A percentile compares a stretch with the other conserved stretches of the same genome.
Conservation (phyloP, 2,113 vertebrate species). For the Ahaetulla prasina region DNA sequence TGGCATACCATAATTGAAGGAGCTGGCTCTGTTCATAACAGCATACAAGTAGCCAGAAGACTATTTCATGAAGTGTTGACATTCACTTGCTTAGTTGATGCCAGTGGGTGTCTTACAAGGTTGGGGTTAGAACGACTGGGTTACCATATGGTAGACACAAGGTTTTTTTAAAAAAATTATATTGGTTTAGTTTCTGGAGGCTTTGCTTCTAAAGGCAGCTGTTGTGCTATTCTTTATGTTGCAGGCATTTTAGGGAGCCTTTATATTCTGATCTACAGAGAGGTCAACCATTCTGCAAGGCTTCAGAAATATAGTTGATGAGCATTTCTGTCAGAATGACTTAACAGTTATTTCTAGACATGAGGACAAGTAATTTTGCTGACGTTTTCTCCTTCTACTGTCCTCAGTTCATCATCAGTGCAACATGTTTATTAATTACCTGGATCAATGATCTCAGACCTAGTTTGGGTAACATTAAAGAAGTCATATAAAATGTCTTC, state of each 20-base stretch:
- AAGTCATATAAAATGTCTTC: slow-evolving; percentile 18
- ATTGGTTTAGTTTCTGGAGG: slow-evolving; percentile 30
- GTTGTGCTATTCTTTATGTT: slow-evolving; percentile 30
- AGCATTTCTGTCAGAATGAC: slow-evolving; percentile 4
- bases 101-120: slow-evolving; percentile 5
- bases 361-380: slow-evolving; percentile 9
- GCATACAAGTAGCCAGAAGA: neutral
- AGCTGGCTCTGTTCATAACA: neutral
- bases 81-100: neutral
- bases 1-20: neutral
- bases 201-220: slow-evolving; percentile 25
- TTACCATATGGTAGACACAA: slow-evolving; percentile 19
- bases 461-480: slow-evolving; percentile 15
- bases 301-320: slow-evolving; percentile 23
- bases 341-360: slow-evolving; percentile 31
- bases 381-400: slow-evolving; percentile 33
- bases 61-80: neutral
- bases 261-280: slow-evolving; percentile 27
- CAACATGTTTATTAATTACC: slow-evolving; percentile 14
- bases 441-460: slow-evolving; percentile 12
- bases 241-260: slow-evolving; percentile 34
- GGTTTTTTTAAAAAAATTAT: slow-evolving; percentile 4
- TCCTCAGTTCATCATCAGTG: slow-evolving; percentile 26
- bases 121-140: neutral
- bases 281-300: slow-evolving; percentile 31